Base-by-base conservation (phyloP, 2,797 vertebrate species). In the Brachyrhaphis roseni region DNA sequence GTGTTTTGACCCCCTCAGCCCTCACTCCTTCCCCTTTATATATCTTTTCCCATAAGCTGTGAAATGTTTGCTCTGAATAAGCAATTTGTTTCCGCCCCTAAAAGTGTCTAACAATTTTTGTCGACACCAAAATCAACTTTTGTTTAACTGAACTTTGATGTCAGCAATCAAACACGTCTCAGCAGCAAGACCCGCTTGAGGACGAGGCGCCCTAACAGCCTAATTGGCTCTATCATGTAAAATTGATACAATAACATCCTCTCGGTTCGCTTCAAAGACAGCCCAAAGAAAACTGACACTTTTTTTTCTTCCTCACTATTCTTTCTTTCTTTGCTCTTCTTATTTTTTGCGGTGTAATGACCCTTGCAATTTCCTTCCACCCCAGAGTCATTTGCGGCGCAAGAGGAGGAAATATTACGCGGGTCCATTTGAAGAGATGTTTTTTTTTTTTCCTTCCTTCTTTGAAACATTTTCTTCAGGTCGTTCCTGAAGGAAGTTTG, bases 181-280 rank as follows among this genome's bases (percentile, higher is more conserved):
- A 62, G 72, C 34, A 3, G 43, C 55, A 86, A 91, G 84, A 34
- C 80, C 82, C 76, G 75, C 72, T 80, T 81, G 46, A 80, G 72
- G 78, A 79, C 76, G 78, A 76, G 84, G 79, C 46, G 68, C 73
- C n/a, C 71, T 91, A 92, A 93, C 77, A 81, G 83, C 78, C 81
- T 93, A 93, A 94, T 92, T 90, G 89, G 90, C 57, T 87, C 88
- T 85, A 93, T 93, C 89, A 91, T 83, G 90, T 90, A 70, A 92
- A 94, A 95, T 91, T 91, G 94, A 92, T 94, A 93, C 86, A 94
- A 94, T 94, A 95, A 95, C 94, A 95, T 95, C 93, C 93, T 71
- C 72, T 88, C 68, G 82, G 84, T 82, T 72, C 78, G 84, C 91
- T 88, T 62, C 80, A 92, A 90, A 90, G 88, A 87, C 83, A 88